Evolutionary conservation across 2,797 vertebrate genomes (phyloP), one percentile per base, ranked within the genome.

Genomic region (Anableps anableps): DNA sequence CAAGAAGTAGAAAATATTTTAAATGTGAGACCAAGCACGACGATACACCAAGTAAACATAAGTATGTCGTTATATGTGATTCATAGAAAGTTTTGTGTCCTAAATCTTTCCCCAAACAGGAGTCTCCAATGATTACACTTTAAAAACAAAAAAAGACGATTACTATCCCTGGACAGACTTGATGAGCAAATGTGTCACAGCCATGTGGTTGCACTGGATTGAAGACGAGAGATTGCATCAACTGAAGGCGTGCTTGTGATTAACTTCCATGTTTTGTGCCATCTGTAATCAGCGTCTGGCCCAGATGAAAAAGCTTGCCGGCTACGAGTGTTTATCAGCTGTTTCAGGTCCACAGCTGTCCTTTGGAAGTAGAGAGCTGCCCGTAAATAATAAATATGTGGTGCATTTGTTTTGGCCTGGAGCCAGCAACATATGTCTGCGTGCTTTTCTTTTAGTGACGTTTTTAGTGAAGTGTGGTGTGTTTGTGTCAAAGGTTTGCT

Each of bases 231-330:
- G 89, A 92, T 94, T 89, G 91, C 95, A 95, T 96, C 91, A 95
- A 94, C 95, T 93, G 92, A 94, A 96, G 88, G 95, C 74, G 77
- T 95, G 93, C 94, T 93, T 94, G 93, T 93, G 94, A 95, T 95
- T 94, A 95, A 93, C 92, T 93, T 92, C 87, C 83, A 84, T 87
- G 94, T 94, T 94, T 93, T 82, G 78, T 95, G 93, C 93, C 95
- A 95, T 96, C 95, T 96, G 95, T 96, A 96, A 96, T 96, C 95
- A 96, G 93, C 51, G 94, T 95, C 95, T 96, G 94, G 92, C 81
- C 82, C 91, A 95, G 94, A 95, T 96, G 94, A 95, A 95, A 96
- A 95, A 95, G 95, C 94, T 90, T 68, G 88, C 86, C 90, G 71
- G 83, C 86, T 77, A 88, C 93, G 90, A 92, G 92, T 96, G 95